Conservation (phyloP, 2,888 invertebrate genomes). For the Mythimna vitellina region DNA sequence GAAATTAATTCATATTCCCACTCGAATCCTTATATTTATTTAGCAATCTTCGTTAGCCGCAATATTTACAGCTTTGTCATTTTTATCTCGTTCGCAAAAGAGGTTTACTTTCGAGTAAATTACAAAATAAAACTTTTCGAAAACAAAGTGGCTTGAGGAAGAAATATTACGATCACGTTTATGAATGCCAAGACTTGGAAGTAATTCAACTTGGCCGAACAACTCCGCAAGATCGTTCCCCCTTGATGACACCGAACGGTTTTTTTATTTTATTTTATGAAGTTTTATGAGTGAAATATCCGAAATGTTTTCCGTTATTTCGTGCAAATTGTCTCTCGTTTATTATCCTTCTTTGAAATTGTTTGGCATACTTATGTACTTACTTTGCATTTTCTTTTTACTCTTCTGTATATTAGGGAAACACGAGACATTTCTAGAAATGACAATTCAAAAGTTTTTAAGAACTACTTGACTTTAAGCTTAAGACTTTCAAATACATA, state of each 20-base stretch:
- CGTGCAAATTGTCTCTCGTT: conserved; percentile 53
- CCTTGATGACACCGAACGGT: conserved; percentile 67
- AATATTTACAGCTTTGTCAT: conserved; percentile 55
- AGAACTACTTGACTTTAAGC: background rate
- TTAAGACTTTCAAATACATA: background rate
- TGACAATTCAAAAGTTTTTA: conserved; percentile 4
- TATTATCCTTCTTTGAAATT: conserved; percentile 55
- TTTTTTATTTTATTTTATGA: conserved; percentile 67
- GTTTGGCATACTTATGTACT: conserved; percentile 24
- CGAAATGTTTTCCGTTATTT: conserved; percentile 60
- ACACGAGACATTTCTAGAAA: background rate
- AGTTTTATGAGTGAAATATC: conserved; percentile 67
- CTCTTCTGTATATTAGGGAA: conserved; percentile 7
- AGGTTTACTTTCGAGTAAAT: conserved; percentile 70
- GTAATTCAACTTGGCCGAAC: conserved; percentile 81
- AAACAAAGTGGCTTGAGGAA: conserved; percentile 73
- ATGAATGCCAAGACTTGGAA: conserved; percentile 74
- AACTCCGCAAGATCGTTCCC: conserved; percentile 78
- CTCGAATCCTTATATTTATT: conserved; percentile 33
- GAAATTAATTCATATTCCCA: conserved; percentile 26
- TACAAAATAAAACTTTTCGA: conserved; percentile 74
- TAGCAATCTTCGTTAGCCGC: conserved; percentile 29
- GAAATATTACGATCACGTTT: conserved; percentile 79
- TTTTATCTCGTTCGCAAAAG: conserved; percentile 55
- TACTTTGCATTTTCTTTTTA: conserved; percentile 29